Base-by-base conservation (phyloP, 2,797 vertebrate species). In the Myotis myotis region DNA sequence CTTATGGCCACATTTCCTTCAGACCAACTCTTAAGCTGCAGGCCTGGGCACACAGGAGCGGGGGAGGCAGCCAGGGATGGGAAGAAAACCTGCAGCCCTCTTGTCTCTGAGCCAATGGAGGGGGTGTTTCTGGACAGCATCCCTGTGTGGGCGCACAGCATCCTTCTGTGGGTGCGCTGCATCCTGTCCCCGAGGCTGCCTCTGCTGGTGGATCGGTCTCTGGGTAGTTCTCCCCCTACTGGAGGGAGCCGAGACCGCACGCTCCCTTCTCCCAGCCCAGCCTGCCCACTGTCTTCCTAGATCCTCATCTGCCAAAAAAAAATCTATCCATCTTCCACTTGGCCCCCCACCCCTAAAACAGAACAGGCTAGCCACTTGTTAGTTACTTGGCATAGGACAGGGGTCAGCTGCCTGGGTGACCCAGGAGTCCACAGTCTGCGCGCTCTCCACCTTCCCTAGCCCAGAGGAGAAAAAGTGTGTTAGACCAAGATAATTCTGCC, bases 401-500 rank as follows among this genome's bases (percentile, higher is more conserved):
- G 4, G 44, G 38, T 78, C 74, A 38, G 55, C 88, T 86, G n/a
- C 51, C 84, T 36, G 19, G 22, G 30, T 30, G 57, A 81, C 76
- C 78, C 64, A 5, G 62, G 70, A 86, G 60, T 60, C 87, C 38
- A 9, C 60, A 38, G 4, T n/a, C 90, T 71, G 87, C 93, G 92
- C 91, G 36, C 0, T 85, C 66, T 96, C 96, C 92, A 33, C 97
- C 97, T 97, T 94, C 95, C 96, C 91, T 96, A 96, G 79, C 88
- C 81, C 85, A 88, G 95, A 68, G 96, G 93, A 93, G 93, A 86
- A 85, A 95, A 82, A 60, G 72, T 74, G 60, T 96, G 89, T 10
- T 25, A 25, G 49, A 64, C 87, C 68, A 64, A 96, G 97, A 97
- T 97, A 97, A 97, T 96, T 89, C 95, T 30, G 78, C 93, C 96